These are phyloP conservation scores for Scartelaos histophorus DNA, from an alignment of 2,113 vertebrate genomes.

Conservation along the genomic window DNA sequence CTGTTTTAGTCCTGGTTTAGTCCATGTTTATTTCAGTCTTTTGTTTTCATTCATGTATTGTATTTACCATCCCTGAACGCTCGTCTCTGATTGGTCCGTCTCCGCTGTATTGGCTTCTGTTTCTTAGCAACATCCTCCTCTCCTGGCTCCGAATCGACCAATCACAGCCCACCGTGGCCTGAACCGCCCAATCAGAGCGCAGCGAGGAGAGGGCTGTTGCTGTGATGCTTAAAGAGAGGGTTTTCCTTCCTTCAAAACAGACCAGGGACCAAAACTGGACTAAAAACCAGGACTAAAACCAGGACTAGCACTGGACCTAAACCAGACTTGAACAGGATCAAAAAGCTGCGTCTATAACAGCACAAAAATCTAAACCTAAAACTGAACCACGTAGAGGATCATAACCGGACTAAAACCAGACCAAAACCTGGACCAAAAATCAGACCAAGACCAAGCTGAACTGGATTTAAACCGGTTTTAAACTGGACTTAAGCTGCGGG, in stretches of 20 bases:
- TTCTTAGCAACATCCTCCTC: constrained; percentile 6
- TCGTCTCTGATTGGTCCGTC: neutral
- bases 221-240: neutral
- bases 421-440: neutral
- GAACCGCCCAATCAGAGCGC: neutral
- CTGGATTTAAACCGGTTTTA: neutral
- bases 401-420: neutral
- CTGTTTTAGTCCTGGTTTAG: neutral
- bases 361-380: neutral
- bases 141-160: neutral
- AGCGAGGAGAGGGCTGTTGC: neutral
- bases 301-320: too few species aligned
- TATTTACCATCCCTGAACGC: neutral
- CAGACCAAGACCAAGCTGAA: neutral
- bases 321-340: neutral
- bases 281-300: neutral
- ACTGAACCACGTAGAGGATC: neutral
- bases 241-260: neutral
- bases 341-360: too few species aligned
- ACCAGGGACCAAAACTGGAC: neutral
- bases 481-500: neutral
- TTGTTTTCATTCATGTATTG: neutral
- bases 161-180: neutral
- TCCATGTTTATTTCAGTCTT: neutral
- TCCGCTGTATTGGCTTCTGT: neutral